phyloP scores from a whole-genome alignment of 2,888 invertebrate genomes.

The Drosophila mimetica region DNA sequence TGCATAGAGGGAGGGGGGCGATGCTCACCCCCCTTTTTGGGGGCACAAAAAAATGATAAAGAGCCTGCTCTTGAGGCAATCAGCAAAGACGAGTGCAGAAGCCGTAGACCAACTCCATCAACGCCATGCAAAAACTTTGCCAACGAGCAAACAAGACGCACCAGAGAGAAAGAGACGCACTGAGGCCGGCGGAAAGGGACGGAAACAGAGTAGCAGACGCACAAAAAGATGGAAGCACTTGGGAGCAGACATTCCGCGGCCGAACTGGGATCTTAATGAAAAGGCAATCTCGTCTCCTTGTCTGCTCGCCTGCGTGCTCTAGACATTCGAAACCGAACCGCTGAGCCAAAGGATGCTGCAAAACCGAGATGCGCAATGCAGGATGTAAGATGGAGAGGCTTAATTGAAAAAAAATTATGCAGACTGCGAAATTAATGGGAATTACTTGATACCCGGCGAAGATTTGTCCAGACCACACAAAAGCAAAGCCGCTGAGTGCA shows the following conservation, averaged over 20 bases:
- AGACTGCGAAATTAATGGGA: constrained; percentile 48
- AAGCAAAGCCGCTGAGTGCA: constrained; percentile 16
- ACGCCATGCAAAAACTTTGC: constrained; percentile 56
- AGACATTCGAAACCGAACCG: constrained; percentile 37
- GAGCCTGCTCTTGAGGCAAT: constrained; percentile 36
- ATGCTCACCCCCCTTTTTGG: background rate
- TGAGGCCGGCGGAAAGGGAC: background rate
- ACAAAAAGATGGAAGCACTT: constrained; percentile 61
- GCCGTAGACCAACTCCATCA: constrained; percentile 60
- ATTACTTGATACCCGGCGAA: constrained; percentile 30
- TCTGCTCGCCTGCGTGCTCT: constrained; percentile 33
- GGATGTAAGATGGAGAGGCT: constrained; percentile 39
- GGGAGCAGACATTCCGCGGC: constrained; percentile 49
- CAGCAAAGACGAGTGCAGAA: constrained; percentile 40
- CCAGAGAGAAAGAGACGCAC: background rate
- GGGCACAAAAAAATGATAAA: constrained; percentile 38
- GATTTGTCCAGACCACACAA: constrained; percentile 39
- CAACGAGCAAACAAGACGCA: constrained; percentile 25
- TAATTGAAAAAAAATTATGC: constrained; percentile 66
- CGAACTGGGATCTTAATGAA: constrained; percentile 54
- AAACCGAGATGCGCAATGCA: background rate
- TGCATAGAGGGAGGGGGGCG: constrained; percentile 27
- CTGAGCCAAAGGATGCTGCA: constrained; percentile 23
- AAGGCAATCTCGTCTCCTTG: constrained; percentile 57
- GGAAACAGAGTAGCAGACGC: constrained; percentile 30